Evolutionary conservation across 2,888 invertebrate genomes (phyloP).

Genomic region (Cylindroiulus punctatus): DNA sequence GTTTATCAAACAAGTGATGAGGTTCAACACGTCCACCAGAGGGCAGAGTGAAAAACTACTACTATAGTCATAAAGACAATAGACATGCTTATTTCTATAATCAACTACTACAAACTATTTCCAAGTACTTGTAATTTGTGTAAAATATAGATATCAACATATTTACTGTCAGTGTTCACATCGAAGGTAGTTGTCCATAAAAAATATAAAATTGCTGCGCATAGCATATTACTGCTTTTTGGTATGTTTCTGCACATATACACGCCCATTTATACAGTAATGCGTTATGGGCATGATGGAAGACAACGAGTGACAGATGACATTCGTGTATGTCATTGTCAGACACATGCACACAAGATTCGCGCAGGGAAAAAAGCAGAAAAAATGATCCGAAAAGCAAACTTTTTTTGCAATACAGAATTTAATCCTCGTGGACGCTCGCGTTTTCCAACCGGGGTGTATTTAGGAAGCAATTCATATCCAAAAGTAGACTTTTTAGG

Average conservation of each 20-base stretch:
- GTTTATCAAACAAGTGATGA: too few relatives aligned
- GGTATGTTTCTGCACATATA: not conserved
- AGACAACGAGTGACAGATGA: constrained; percentile 43
- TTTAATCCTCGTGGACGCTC: constrained; percentile 33
- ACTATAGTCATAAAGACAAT: too few relatives aligned
- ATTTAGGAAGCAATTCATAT: constrained; percentile 52
- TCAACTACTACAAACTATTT: too few relatives aligned
- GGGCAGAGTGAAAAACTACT: too few relatives aligned
- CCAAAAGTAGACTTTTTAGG: constrained; percentile 49
- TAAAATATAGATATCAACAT: too few relatives aligned
- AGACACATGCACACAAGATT: constrained; percentile 43
- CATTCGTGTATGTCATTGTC: constrained; percentile 44
- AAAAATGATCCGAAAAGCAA: constrained; percentile 45
- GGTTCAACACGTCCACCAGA: too few relatives aligned
- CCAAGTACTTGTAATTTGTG: too few relatives aligned
- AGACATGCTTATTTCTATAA: too few relatives aligned
- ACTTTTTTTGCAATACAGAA: constrained; percentile 44
- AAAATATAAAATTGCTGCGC: not conserved
- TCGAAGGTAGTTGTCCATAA: too few relatives aligned
- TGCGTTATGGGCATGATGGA: constrained; percentile 43
- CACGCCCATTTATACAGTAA: not conserved
- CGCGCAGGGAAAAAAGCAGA: not conserved
- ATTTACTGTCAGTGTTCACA: too few relatives aligned
- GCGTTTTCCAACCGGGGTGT: constrained; percentile 29
- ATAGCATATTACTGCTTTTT: not conserved